Evolutionary conservation across 2,797 vertebrate species (phyloP), one percentile per base, ranked within the genome.

Genomic region (Acridotheres tristis): DNA sequence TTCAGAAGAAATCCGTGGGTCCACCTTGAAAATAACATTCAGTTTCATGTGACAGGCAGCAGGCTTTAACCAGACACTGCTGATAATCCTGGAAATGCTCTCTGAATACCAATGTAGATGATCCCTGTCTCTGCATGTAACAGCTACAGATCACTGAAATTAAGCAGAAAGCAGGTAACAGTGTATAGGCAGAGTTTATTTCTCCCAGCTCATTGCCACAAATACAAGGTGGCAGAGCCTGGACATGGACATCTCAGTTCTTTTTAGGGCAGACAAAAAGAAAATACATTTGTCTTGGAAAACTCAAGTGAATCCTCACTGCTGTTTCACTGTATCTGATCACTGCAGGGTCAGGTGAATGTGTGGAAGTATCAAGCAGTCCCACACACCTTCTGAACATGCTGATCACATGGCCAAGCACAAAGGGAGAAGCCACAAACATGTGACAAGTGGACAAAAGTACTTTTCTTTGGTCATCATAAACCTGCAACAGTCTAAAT

Each of bases 1-100:
- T 88, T 23, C 6, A 6, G 26, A 85, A 65, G 20, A 85, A 79
- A 6, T 34, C 4, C 0, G 0, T 30, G 21, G 11, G 38, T 54
- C 47, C 23, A 22, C 13, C 38, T 21, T 43, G 63, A 68, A 76
- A 93, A 27, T 13, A 58, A 25, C 10, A 54, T 20, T 45, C 2
- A 1, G 32, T 80, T 65, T 38, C 15, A 27, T 17, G 9, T 50
- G 74, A 57, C 19, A 57, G 25, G 13, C 7, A 63, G 16, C n/a
- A 76, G 29, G 45, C 55, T 82, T 72, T 51, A 85, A 72, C 18
- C 5, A 75, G 12, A 19, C 15, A n/a, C 27, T 9, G 21, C 71
- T 57, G 20, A 38, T 47, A 38, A 48, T 14, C 47, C 67, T 50
- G n/a, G 80, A 61, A 82, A 83, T 5, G 20, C 9, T 34, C 69